Percentiles rank a stretch among this genome's conserved stretches.
These are phyloP conservation scores for Clinocottus analis DNA, from an alignment of 2,113 vertebrate species.

Conservation along the genomic window DNA sequence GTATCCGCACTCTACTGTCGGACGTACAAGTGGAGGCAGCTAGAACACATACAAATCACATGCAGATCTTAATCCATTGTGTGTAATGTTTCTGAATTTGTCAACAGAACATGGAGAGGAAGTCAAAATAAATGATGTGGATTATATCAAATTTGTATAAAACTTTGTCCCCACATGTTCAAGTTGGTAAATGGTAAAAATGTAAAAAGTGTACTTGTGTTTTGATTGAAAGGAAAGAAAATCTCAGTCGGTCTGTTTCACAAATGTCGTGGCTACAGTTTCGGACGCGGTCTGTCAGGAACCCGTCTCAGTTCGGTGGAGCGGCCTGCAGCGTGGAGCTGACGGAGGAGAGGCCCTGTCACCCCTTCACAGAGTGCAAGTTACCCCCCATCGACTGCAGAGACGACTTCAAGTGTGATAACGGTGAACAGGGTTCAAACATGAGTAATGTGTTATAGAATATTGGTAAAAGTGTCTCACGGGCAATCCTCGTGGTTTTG, in stretches of 20 bases:
- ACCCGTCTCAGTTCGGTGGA: constrained; percentile 91
- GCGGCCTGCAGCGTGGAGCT: constrained; percentile 82
- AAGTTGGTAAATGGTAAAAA: neutral
- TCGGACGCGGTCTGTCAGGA: constrained; percentile 81
- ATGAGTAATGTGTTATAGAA: too few relatives aligned
- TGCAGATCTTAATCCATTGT: neutral
- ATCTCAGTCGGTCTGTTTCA: neutral
- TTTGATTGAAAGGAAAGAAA: neutral
- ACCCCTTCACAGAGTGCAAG: constrained; percentile 86
- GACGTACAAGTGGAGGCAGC: neutral
- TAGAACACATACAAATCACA: too few relatives aligned
- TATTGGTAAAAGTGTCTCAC: neutral
- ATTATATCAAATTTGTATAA: neutral
- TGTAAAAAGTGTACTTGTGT: neutral
- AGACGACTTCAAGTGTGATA: constrained; percentile 89
- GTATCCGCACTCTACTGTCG: neutral
- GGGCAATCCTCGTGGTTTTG: neutral
- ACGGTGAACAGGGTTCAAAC: constrained; percentile 77
- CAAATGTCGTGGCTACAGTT: constrained; percentile 79
- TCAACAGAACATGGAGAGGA: neutral
- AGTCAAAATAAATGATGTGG: neutral
- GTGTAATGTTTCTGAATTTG: neutral
- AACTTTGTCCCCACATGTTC: neutral
- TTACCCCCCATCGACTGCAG: constrained; percentile 85
- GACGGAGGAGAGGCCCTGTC: constrained; percentile 84